Evolutionary conservation across 2,888 invertebrate genomes (phyloP).

Genomic region (Meiosimyza platycephala): DNA sequence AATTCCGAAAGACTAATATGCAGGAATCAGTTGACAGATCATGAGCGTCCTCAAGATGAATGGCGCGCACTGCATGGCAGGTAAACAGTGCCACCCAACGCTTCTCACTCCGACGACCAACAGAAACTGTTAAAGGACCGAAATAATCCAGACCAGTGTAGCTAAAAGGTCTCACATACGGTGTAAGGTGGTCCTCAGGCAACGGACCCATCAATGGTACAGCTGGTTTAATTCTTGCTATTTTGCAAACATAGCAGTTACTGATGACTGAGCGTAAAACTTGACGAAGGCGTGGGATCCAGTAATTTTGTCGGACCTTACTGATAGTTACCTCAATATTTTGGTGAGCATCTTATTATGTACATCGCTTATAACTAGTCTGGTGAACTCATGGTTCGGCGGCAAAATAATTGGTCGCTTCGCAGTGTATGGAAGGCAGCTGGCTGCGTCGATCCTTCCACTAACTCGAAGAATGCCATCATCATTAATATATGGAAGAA

Average conservation of each 20-base stretch:
- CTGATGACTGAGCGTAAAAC: conserved; percentile 29
- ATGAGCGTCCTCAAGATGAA: conserved; percentile 32
- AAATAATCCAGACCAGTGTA: conserved; percentile 38
- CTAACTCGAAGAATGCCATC: neutral
- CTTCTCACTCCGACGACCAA: conserved; percentile 32
- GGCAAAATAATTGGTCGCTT: conserved; percentile 37
- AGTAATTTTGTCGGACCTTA: conserved; percentile 34
- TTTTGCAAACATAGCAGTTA: conserved; percentile 35
- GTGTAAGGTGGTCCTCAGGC: conserved; percentile 31
- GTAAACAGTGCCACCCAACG: conserved; percentile 25
- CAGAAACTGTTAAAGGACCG: conserved; percentile 34
- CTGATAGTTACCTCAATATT: conserved; percentile 41
- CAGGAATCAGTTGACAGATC: conserved; percentile 34
- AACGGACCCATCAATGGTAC: conserved; percentile 43
- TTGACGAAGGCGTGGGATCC: conserved; percentile 33
- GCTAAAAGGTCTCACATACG: conserved; percentile 27
- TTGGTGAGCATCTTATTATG: conserved; percentile 38
- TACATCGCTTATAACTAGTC: no score
- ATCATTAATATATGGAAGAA: neutral
- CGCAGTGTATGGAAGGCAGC: conserved; percentile 36
- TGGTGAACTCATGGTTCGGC: no score
- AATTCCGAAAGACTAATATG: conserved; percentile 11
- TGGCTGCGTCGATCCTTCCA: conserved; percentile 37
- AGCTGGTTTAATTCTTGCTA: conserved; percentile 28
- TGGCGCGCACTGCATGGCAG: conserved; percentile 30